A percentile compares a stretch with the other conserved stretches of the same genome.
Evolutionary conservation across 2,888 invertebrate genomes (phyloP).

Genomic region (Nematopogon swammerdamellus): DNA sequence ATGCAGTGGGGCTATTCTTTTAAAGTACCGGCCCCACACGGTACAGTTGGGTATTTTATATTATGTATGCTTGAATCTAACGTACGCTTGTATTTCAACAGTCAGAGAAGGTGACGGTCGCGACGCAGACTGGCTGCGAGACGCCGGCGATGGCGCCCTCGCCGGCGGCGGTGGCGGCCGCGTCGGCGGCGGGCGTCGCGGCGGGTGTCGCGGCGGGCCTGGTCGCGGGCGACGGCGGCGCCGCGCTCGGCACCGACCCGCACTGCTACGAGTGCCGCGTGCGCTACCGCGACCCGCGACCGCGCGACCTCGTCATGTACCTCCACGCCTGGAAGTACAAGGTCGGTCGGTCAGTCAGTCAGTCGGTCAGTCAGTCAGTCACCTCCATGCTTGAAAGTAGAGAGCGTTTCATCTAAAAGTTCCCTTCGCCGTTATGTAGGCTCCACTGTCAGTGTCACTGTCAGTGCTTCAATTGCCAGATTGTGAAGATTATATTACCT

Average conservation of each 20-base stretch:
- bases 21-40: too few relatives aligned
- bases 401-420: too few relatives aligned
- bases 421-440: too few relatives aligned
- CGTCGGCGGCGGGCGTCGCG: slow-evolving; percentile 47
- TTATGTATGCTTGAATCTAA: too few relatives aligned
- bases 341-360: too few relatives aligned
- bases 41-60: too few relatives aligned
- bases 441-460: too few relatives aligned
- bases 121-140: slow-evolving; percentile 82
- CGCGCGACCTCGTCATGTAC: slow-evolving; percentile 92
- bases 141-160: slow-evolving; percentile 57
- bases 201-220: slow-evolving; percentile 11
- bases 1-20: too few relatives aligned
- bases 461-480: too few relatives aligned
- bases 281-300: slow-evolving; percentile 86
- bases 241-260: slow-evolving; percentile 71
- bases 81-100: slow-evolving; percentile 15
- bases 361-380: too few relatives aligned
- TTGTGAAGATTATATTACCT: too few relatives aligned
- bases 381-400: too few relatives aligned
- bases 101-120: slow-evolving; percentile 71
- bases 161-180: slow-evolving; percentile 43
- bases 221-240: slow-evolving; percentile 12
- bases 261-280: slow-evolving; percentile 94
- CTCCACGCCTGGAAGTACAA: slow-evolving; percentile 93